A percentile compares a stretch with the other conserved stretches of the same genome.
phyloP scores from a whole-genome alignment of 2,888 invertebrate species.

The Cataglyphis altisquamis region DNA sequence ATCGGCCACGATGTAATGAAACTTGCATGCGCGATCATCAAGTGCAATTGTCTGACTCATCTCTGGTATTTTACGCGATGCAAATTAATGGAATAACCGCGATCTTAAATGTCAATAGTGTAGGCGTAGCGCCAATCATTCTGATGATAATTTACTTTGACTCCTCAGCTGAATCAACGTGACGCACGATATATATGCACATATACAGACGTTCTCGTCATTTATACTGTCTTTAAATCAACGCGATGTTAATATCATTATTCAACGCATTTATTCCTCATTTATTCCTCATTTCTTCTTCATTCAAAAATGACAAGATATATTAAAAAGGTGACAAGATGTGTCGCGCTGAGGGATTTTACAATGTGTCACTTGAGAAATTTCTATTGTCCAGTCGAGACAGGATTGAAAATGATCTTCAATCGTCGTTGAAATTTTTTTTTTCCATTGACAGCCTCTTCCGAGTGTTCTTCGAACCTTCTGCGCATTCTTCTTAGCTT shows the following conservation, averaged over 20 bases:
- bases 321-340: background rate
- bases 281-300: background rate
- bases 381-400: conserved; percentile 4
- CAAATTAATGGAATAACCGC: conserved; percentile 38
- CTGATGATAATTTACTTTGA: conserved; percentile 66
- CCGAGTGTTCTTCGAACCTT: background rate
- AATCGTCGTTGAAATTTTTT: background rate
- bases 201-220: conserved; percentile 11
- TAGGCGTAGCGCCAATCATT: conserved; percentile 61
- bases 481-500: conserved; percentile 24
- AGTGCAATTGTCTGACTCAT: conserved; percentile 64
- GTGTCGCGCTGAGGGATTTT: background rate
- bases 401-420: background rate
- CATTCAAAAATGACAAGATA: background rate
- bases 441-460: background rate
- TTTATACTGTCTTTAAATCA: background rate
- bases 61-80: conserved; percentile 52
- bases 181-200: background rate
- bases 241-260: background rate
- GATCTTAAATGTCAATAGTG: conserved; percentile 50
- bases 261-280: background rate
- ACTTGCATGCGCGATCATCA: conserved; percentile 41
- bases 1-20: conserved; percentile 35
- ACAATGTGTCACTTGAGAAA: background rate
- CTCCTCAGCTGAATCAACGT: conserved; percentile 62